A percentile compares a stretch with the other conserved stretches of the same genome.
Evolutionary conservation across 2,113 vertebrate genomes (phyloP).

Genomic region (Hippolais icterina): DNA sequence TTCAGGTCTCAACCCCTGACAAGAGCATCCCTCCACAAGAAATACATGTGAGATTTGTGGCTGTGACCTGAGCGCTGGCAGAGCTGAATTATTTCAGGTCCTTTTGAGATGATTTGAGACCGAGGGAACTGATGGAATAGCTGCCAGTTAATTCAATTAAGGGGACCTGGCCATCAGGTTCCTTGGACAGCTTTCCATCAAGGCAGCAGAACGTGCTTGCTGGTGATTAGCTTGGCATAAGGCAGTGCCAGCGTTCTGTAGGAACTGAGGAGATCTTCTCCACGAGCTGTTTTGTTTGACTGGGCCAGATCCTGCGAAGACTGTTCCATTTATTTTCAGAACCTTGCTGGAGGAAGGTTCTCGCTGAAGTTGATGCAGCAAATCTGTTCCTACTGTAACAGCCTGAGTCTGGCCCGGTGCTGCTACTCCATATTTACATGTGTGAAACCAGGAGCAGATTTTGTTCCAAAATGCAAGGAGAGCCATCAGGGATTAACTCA

Average conservation of each 20-base stretch:
- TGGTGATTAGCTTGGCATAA: background rate
- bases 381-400: background rate
- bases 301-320: background rate
- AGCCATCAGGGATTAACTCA: background rate
- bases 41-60: background rate
- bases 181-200: background rate
- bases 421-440: background rate
- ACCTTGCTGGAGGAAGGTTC: background rate
- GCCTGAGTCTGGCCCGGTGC: background rate
- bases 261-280: background rate
- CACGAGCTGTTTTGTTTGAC: background rate
- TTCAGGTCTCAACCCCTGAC: background rate
- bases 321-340: background rate
- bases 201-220: background rate
- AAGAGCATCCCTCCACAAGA: background rate
- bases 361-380: background rate
- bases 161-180: background rate
- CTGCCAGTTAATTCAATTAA: background rate
- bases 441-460: background rate
- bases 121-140: background rate
- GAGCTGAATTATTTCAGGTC: background rate
- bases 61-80: background rate
- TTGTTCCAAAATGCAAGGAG: background rate
- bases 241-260: background rate
- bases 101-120: background rate